Evolutionary conservation across 2,888 invertebrate species (phyloP), one percentile per base, ranked within the genome.

Genomic region (Tetrapedia diversipes): DNA sequence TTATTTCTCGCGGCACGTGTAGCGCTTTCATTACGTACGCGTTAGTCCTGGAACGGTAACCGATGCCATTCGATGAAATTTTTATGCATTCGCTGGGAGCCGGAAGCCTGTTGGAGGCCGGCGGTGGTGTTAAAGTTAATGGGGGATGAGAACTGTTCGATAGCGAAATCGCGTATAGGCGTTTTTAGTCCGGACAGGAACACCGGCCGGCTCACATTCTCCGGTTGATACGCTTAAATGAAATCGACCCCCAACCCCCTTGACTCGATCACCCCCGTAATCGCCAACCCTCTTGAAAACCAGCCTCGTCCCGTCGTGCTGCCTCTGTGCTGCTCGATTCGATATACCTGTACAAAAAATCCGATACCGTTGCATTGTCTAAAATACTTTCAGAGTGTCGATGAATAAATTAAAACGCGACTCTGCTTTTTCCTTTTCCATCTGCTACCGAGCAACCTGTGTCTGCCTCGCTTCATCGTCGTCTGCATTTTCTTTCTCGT

Each of bases 361-460:
- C 68, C 83, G 79, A 86, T 84, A 81, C 73, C 49, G 67, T 82
- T 82, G 80, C 78, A 77, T 79, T 79, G 82, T 80, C 80, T 80
- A 78, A 87, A 87, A 86, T 84, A 79, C 77, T 77, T 78, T 75
- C 70, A 53, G 75, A 64, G 80, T 68, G 64, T 78, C 83, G 80
- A 87, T 82, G 83, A 87, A 86, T 87, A 87, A 87, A 87, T 86
- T 86, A 83, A 79, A 81, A n/a, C 61, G 53, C 16, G 11, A 16
- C 39, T 14, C 27, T 24, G 4, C 43, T n/a, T 43, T 16, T 39
- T 49, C 41, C 4, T 19, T 22, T 7, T n/a, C 11, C 11, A 4
- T 6, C 24, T 27, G 6, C 65, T n/a, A 16, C 8, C 22, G 0
- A 27, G 16, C 37, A 2, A 1, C n/a, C 10, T 6, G 37, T 14